These are phyloP conservation scores for Smithornis capensis DNA, from an alignment of 2,113 vertebrate genomes.

Conservation along the genomic window DNA sequence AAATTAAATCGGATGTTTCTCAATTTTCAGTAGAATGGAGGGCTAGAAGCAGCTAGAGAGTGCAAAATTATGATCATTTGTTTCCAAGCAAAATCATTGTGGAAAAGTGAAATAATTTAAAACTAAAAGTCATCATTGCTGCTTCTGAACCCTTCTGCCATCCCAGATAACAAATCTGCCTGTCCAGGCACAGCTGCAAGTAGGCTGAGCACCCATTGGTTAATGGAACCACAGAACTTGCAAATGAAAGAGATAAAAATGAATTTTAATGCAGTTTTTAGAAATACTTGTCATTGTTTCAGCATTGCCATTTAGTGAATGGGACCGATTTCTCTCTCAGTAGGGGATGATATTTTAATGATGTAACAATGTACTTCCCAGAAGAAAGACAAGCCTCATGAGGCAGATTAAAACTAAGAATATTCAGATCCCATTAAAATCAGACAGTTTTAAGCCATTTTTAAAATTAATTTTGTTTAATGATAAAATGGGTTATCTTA, in stretches of 20 bases:
- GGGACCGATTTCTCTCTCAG: slow-evolving; percentile 69
- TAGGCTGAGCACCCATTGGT: slow-evolving; percentile 28
- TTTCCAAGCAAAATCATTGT: neutral
- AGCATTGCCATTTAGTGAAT: slow-evolving; percentile 67
- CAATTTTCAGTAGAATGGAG: neutral
- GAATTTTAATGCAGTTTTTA: slow-evolving; percentile 73
- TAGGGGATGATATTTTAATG: slow-evolving; percentile 73
- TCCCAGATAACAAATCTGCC: neutral
- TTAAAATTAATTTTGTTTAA: slow-evolving; percentile 75
- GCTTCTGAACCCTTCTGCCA: neutral
- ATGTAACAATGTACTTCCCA: slow-evolving; percentile 71
- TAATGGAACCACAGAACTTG: neutral
- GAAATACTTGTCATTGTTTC: slow-evolving; percentile 69
- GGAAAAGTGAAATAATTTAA: neutral
- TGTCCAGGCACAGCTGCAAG: neutral
- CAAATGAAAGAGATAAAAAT: slow-evolving; percentile 35
- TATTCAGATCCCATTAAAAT: slow-evolving; percentile 71
- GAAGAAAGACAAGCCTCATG: slow-evolving; percentile 74
- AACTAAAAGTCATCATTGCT: neutral
- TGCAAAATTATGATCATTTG: neutral
- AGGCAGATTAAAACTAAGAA: slow-evolving; percentile 72
- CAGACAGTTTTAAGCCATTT: slow-evolving; percentile 65
- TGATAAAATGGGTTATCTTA: slow-evolving; percentile 68
- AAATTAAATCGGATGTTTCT: neutral
- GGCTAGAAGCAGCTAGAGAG: neutral